These are phyloP conservation scores for Acleris literana DNA, from an alignment of 2,888 invertebrate genomes.

Conservation along the genomic window DNA sequence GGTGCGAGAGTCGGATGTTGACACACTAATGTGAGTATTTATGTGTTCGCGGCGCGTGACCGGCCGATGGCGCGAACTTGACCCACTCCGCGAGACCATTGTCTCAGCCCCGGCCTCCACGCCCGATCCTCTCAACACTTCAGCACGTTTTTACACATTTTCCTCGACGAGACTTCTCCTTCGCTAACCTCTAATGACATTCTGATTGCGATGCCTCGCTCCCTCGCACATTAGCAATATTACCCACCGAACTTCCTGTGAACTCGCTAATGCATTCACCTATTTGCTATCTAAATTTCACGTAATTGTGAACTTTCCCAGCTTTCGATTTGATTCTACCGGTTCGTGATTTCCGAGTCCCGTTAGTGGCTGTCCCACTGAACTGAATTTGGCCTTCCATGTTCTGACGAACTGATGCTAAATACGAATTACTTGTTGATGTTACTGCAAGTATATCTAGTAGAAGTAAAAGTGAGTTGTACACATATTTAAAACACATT, in stretches of 20 bases:
- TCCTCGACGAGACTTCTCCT: conserved; percentile 36
- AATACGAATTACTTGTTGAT: conserved; percentile 22
- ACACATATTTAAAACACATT: not conserved
- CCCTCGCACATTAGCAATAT: conserved; percentile 13
- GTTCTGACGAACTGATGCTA: conserved; percentile 32
- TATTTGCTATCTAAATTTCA: conserved; percentile 49
- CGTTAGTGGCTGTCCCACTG: conserved; percentile 73
- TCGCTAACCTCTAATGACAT: conserved; percentile 24
- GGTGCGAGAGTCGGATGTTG: conserved; percentile 29
- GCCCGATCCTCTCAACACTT: conserved; percentile 50
- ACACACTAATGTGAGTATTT: conserved; percentile 31
- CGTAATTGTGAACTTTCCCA: conserved; percentile 75
- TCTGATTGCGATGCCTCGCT: conserved; percentile 18
- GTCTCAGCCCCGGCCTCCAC: conserved; percentile 67
- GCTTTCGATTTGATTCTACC: conserved; percentile 71
- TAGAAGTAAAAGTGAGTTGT: conserved; percentile 25
- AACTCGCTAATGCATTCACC: conserved; percentile 26
- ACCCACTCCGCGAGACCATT: conserved; percentile 76
- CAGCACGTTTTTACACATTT: conserved; percentile 50
- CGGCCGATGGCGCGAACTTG: conserved; percentile 67
- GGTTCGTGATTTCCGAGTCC: conserved; percentile 62
- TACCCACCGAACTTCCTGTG: conserved; percentile 1
- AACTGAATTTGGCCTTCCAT: conserved; percentile 63
- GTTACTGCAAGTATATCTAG: conserved; percentile 15
- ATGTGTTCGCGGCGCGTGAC: conserved; percentile 54